phyloP scores from a whole-genome alignment of 2,888 invertebrate species.

The Ceriagrion tenellum region DNA sequence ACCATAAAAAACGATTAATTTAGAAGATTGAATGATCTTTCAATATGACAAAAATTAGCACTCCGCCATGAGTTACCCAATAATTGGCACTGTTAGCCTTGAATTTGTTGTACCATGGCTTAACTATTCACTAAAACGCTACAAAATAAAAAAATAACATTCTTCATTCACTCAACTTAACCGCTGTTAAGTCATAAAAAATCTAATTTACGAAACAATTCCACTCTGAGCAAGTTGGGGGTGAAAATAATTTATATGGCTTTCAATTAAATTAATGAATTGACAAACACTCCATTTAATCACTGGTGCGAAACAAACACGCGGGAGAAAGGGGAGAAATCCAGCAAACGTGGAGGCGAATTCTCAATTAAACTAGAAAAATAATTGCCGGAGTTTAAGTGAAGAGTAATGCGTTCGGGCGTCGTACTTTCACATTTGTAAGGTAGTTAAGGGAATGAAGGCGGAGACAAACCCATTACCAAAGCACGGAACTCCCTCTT shows the following conservation, averaged over 20 bases:
- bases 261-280: too few species aligned
- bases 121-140: too few species aligned
- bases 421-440: not conserved
- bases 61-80: not conserved
- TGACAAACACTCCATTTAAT: too few species aligned
- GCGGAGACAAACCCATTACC: conserved; percentile 36
- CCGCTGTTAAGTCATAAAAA: too few species aligned
- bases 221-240: too few species aligned
- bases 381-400: not conserved
- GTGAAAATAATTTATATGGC: too few species aligned
- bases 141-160: too few species aligned
- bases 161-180: too few species aligned
- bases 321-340: not conserved
- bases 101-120: too few species aligned
- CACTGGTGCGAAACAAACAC: not conserved
- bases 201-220: too few species aligned
- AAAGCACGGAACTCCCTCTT: conserved; percentile 2
- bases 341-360: not conserved
- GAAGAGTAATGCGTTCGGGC: not conserved
- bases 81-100: not conserved
- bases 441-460: not conserved
- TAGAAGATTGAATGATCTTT: not conserved
- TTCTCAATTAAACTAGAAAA: conserved; percentile 13
- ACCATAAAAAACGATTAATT: too few species aligned
- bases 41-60: not conserved